Base-by-base conservation (phyloP, 2,113 vertebrate species). In the Dipodomys stephensi region DNA sequence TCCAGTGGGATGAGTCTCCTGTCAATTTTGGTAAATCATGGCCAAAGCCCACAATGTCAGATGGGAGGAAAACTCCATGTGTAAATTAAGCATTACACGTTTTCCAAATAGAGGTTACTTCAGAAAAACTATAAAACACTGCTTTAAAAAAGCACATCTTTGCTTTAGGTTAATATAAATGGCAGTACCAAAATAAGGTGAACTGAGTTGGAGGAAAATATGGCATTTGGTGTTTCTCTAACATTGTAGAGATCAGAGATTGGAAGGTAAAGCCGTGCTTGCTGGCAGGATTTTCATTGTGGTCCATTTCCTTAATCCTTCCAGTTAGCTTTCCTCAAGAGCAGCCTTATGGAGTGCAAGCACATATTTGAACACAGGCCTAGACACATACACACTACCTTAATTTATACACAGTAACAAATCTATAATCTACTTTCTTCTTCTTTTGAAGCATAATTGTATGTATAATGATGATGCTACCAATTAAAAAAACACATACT, bases 331-430 rank as follows among this genome's bases (percentile, higher is more conserved):
- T 90, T 88, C 90, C 83, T 93, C 88, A 93, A 92, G 94, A 96
- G 95, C 95, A 96, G 95, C 96, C 93, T 93, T 72, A 74, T 1
- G 27, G 92, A 95, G 96, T 88, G 92, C 90, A 95, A 96, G 92
- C 87, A 92, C 77, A 15, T 46, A 69, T 53, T 39, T 93, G 68
- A 87, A 92, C 39, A 35, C 49, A 77, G 65, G n/a, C 91, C 88
- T 67, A 88, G 68, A 96, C 80, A 91, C 32, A 88, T 46, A 84
- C 80, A 77, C 74, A 86, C 88, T 74, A 23, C 49, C 62, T 74
- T 88, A 62, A 88, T 90, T 80, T 96, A 92, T 69, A 82, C 82
- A 95, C 89, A 53, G 62, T 64, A 77, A 77, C 94, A 88, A 93
- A 67, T 64, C 62, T 64, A 64, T 57, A 57, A 57, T 68, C 83